Conservation (phyloP, 2,888 invertebrate species). For the Troides aeacus region DNA sequence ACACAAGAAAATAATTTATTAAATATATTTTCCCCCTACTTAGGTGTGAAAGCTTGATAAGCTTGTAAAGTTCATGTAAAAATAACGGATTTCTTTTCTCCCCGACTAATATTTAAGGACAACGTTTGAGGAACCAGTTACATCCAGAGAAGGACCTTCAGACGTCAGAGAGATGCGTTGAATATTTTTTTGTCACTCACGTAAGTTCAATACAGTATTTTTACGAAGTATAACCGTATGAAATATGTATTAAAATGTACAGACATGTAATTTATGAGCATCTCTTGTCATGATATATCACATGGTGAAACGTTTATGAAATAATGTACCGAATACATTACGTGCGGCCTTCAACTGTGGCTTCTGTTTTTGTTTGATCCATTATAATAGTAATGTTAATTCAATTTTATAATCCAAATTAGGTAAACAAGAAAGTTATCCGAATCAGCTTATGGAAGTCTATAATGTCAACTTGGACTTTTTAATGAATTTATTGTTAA, state of each 20-base stretch:
- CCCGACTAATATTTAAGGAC: background rate
- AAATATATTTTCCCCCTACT: too few species aligned
- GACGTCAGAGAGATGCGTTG: slow-evolving; percentile 15
- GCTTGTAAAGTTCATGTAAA: background rate
- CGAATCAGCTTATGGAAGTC: too few species aligned
- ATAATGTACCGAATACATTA: slow-evolving; percentile 16
- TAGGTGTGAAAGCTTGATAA: background rate
- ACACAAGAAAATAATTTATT: too few species aligned
- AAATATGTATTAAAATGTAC: slow-evolving; percentile 30
- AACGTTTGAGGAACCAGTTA: slow-evolving; percentile 14
- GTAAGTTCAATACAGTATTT: slow-evolving; percentile 25
- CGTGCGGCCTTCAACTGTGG: background rate
- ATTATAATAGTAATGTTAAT: slow-evolving; percentile 3
- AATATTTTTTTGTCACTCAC: slow-evolving; percentile 28
- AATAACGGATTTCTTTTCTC: background rate
- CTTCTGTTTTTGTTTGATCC: background rate
- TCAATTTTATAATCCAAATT: slow-evolving; percentile 16
- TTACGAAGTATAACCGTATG: slow-evolving; percentile 21
- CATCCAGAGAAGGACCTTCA: background rate
- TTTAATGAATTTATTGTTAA: too few species aligned
- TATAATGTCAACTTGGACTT: background rate
- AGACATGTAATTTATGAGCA: slow-evolving; percentile 25
- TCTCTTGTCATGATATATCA: slow-evolving; percentile 28
- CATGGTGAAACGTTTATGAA: slow-evolving; percentile 19
- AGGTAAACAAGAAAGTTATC: background rate